Conservation (phyloP, 2,888 invertebrate species). For the Acanthosepion esculentum region DNA sequence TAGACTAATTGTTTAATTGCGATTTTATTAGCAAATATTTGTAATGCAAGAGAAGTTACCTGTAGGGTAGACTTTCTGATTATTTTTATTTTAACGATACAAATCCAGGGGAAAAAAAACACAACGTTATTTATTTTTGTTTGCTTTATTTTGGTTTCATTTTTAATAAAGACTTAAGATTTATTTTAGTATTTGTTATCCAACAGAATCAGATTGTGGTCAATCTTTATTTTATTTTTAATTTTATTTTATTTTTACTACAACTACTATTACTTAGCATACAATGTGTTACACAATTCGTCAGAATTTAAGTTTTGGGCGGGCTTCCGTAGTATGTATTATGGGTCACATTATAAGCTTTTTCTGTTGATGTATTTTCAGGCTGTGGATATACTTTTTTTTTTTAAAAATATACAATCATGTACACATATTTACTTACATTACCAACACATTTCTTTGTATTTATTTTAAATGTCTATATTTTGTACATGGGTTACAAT, state of each 20-base stretch:
- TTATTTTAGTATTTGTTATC: background rate
- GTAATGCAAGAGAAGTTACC: background rate
- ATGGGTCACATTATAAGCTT: background rate
- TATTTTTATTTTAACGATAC: background rate
- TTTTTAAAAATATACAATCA: background rate
- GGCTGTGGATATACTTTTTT: background rate
- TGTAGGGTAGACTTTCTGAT: background rate
- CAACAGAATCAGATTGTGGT: too few species aligned
- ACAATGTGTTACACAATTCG: constrained; percentile 18
- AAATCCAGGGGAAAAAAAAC: background rate
- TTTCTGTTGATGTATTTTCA: background rate
- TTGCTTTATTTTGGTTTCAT: background rate
- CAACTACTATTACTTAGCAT: background rate
- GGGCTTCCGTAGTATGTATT: background rate
- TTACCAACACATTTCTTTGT: too few species aligned
- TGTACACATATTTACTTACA: too few species aligned
- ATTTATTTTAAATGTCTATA: too few species aligned
- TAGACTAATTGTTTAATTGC: background rate
- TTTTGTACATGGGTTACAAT: too few species aligned
- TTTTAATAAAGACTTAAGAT: background rate
- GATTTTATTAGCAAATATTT: background rate
- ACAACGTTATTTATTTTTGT: background rate
- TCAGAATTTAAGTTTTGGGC: background rate
- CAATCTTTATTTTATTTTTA: background rate
- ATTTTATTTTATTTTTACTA: background rate